phyloP scores from a whole-genome alignment of 2,113 vertebrate genomes.

The Bambusicola thoracicus region DNA sequence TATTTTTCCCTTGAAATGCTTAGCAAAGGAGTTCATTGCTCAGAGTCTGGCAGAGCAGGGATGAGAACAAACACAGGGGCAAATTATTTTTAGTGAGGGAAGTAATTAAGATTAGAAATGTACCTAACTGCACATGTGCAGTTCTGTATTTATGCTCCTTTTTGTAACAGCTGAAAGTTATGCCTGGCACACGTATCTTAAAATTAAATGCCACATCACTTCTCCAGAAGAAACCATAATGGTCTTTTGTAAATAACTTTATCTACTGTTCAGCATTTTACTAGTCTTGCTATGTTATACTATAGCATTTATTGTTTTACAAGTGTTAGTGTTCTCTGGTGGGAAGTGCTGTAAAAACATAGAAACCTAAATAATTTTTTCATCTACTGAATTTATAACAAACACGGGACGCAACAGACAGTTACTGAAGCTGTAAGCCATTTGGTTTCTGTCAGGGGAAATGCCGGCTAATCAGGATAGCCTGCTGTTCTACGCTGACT shows the following conservation, averaged over 20 bases:
- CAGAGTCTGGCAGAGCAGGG: not conserved
- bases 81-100: constrained; percentile 21
- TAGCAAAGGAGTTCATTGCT: not conserved
- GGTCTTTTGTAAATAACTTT: constrained; percentile 49
- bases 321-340: constrained; percentile 30
- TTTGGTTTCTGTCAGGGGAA: constrained; percentile 62
- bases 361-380: constrained; percentile 58
- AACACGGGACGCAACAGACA: constrained; percentile 50
- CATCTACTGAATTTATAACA: constrained; percentile 50
- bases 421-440: constrained; percentile 42
- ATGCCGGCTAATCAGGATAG: constrained; percentile 22
- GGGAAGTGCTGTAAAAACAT: constrained; percentile 49
- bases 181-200: not conserved
- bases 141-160: not conserved
- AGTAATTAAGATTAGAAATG: not conserved
- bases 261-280: constrained; percentile 58
- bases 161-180: constrained; percentile 12
- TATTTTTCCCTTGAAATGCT: not conserved
- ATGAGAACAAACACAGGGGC: not conserved
- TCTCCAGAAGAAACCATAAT: constrained; percentile 40
- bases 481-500: constrained; percentile 34
- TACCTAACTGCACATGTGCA: not conserved
- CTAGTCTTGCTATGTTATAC: constrained; percentile 3
- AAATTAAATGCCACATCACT: constrained; percentile 36
- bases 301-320: constrained; percentile 51